Conservation (phyloP, 2,113 vertebrate genomes). For the Ivindomyrus marchei region DNA sequence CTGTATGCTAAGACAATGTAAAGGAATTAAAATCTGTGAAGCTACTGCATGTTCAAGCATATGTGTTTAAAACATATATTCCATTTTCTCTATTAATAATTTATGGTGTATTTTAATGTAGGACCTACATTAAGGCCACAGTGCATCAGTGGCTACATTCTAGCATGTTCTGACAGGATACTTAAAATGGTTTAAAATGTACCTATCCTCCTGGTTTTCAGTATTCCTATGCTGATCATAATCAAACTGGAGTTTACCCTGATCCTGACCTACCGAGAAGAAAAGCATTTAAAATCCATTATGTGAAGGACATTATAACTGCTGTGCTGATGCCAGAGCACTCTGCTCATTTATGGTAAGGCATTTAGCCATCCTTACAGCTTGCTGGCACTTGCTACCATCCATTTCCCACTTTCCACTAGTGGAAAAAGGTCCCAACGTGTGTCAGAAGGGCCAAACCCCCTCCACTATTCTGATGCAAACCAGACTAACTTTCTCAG, state of each 20-base stretch:
- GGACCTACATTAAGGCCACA: background rate
- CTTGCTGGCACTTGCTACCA: background rate
- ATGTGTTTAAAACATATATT: background rate
- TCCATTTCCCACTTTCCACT: background rate
- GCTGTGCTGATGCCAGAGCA: background rate
- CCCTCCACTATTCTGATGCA: background rate
- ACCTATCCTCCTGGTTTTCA: background rate
- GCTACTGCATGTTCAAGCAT: background rate
- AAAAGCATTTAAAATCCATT: background rate
- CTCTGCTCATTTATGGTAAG: conserved; percentile 4
- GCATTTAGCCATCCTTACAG: background rate
- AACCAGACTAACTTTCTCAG: background rate
- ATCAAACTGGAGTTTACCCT: background rate
- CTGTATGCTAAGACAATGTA: background rate
- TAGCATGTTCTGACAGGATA: background rate
- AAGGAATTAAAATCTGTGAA: background rate
- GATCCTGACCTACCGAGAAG: background rate
- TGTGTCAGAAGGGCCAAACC: background rate
- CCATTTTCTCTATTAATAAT: background rate
- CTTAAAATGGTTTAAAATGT: background rate
- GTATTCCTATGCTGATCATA: background rate
- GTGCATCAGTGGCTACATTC: background rate
- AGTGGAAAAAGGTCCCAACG: background rate
- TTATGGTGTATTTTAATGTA: background rate
- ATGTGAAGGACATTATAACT: background rate